Base-by-base conservation (phyloP, 2,797 vertebrate genomes). In the Neostethus bicornis region DNA sequence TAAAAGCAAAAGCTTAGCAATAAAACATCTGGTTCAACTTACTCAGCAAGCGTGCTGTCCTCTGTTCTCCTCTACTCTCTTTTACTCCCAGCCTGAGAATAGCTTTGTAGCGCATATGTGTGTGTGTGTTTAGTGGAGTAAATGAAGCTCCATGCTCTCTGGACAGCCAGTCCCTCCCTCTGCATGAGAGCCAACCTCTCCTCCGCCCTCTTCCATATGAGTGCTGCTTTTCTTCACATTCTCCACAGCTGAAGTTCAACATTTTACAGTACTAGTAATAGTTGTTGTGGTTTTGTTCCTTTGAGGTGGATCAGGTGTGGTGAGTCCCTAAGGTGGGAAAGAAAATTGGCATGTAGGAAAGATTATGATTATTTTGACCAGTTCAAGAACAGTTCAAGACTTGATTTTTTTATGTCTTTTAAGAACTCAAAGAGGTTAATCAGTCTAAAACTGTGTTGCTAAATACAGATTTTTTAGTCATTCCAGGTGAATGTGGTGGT, bases 111-210 rank as follows among this genome's bases (percentile, higher is more conserved):
- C 59, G 67, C 58, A 24, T 70, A 66, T 46, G 59, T 65, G 61
- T 69, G 39, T 67, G 69, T 61, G 69, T 67, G 67, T 66, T 74
- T 34, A 77, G 71, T 67, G 59, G 64, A 61, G 83, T 85, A 81
- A 83, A 85, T 86, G 83, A 81, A 84, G 82, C 81, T 83, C 84
- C 84, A 87, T 84, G 84, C 85, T 84, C 70, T 74, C 69, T 62
- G 64, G 58, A 34, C 70, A 67, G 54, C 37, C 60, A 42, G 83
- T 82, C 83, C 85, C 86, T 84, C 86, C 87, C 83, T 83, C 82
- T 64, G 72, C 53, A 14, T 51, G 52, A 48, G 60, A 78, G 75
- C 67, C 81, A 87, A 78, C 67, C 83, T 86, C 77, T 87, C 77
- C 77, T 85, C 79, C 87, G 80, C 81, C 81, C 73, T 81, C 79